Conservation (phyloP, 2,113 vertebrate species). For the Aptenodytes forsteri region DNA sequence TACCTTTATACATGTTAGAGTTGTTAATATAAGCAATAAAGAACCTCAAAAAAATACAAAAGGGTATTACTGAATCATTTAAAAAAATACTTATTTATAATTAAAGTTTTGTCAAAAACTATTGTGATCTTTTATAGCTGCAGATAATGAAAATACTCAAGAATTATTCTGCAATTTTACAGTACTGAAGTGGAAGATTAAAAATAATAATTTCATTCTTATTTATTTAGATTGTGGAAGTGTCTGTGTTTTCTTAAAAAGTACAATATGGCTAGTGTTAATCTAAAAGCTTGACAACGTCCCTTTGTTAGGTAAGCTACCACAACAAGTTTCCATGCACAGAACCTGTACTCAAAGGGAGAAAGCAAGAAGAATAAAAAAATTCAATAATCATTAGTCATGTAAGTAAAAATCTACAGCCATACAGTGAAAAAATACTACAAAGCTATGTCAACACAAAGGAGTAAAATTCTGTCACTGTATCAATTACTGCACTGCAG, state of each 20-base stretch:
- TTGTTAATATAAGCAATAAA: neutral
- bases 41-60: constrained; percentile 21
- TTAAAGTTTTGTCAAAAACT: constrained; percentile 47
- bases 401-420: neutral
- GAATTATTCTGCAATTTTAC: constrained; percentile 33
- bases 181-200: constrained; percentile 29
- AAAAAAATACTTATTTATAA: constrained; percentile 39
- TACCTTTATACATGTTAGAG: neutral
- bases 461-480: neutral
- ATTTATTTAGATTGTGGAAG: neutral
- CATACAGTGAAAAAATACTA: constrained; percentile 32
- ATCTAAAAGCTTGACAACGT: neutral
- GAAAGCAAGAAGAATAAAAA: neutral
- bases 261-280: neutral
- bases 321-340: neutral
- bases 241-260: neutral
- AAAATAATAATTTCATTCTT: neutral
- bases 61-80: neutral
- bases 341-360: neutral
- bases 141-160: constrained; percentile 45
- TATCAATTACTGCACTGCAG: neutral
- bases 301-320: neutral
- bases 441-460: neutral
- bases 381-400: neutral
- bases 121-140: constrained; percentile 20